Percentiles rank a stretch among this genome's conserved stretches.
Conservation (phyloP, 2,888 invertebrate genomes). For the Meloe dianella region DNA sequence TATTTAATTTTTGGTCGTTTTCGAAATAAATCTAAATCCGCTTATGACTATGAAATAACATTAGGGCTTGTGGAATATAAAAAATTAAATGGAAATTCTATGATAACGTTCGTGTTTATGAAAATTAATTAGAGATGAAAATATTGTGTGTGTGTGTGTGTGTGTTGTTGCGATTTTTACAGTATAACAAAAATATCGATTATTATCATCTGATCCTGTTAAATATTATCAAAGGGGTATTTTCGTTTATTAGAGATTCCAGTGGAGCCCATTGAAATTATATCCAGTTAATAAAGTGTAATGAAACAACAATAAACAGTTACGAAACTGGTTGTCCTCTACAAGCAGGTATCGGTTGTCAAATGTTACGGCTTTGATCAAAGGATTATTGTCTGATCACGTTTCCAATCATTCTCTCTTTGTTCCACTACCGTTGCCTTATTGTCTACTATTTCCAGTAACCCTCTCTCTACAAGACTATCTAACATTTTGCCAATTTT, state of each 20-base stretch:
- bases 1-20: not conserved
- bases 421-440: not conserved
- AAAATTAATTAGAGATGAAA: constrained; percentile 33
- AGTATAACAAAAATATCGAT: not conserved
- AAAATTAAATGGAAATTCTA: not conserved
- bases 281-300: constrained; percentile 27
- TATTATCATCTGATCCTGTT: constrained; percentile 13
- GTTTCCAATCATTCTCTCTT: constrained; percentile 22
- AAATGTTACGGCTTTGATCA: constrained; percentile 31
- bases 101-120: constrained; percentile 30
- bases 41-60: constrained; percentile 34
- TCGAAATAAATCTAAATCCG: constrained; percentile 40
- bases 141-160: constrained; percentile 16
- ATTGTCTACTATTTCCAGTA: not conserved
- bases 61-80: not conserved
- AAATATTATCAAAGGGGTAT: constrained; percentile 25
- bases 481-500: constrained; percentile 13
- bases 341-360: constrained; percentile 35
- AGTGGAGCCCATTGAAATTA: constrained; percentile 26
- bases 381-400: constrained; percentile 26
- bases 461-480: constrained; percentile 11
- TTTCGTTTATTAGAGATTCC: constrained; percentile 25
- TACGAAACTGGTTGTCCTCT: constrained; percentile 27
- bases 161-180: constrained; percentile 7
- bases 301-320: constrained; percentile 27